Evolutionary conservation across 2,888 invertebrate species (phyloP), one percentile per base, ranked within the genome.

Genomic region (Aleiodes leptofemur): DNA sequence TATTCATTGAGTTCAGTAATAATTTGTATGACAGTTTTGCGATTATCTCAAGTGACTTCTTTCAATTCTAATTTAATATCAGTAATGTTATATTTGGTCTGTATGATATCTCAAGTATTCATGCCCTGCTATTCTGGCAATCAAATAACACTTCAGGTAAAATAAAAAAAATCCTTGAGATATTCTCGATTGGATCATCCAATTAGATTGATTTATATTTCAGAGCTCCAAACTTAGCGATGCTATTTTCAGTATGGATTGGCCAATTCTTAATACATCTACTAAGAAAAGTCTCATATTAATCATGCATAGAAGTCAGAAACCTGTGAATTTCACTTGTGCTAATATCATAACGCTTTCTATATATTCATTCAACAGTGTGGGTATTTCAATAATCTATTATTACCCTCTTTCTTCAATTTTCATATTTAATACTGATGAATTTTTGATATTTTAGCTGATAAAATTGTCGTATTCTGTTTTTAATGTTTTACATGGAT

Each of bases 321-420:
- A 79, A 68, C 85, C 83, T 6, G 80, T 86, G 6, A 78, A 77
- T 57, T 81, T 83, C 29, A 84, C 82, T 5, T 83, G 82, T 73
- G 79, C 78, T 14, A 80, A 81, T 29, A 78, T 86, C 56, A 77
- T 85, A 14, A 82, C 79, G 5, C 74, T 86, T 8, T 82, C 84
- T 6, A 79, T 87, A 5, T 78, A 82, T 51, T 84, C 83, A 14
- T 86, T 84, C 74, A 82, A 82, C 72, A 81, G 78, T 72, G 86
- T 85, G 77, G 78, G 31, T 56, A 7, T 1, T 53, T 29, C 6
- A 23, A 38, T 72, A 11, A 7, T 31, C 5, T 13, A 14, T 38
- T 61, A 34, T 29, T 6, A 6, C 50, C 4, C 9, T 43, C n/a
- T 9, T 9, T 11, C 13, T 4, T 3, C 38, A 56, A 50, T 50